These are phyloP conservation scores for Diorhabda carinulata DNA, from an alignment of 1,140 invertebrate species.

Conservation along the genomic window DNA sequence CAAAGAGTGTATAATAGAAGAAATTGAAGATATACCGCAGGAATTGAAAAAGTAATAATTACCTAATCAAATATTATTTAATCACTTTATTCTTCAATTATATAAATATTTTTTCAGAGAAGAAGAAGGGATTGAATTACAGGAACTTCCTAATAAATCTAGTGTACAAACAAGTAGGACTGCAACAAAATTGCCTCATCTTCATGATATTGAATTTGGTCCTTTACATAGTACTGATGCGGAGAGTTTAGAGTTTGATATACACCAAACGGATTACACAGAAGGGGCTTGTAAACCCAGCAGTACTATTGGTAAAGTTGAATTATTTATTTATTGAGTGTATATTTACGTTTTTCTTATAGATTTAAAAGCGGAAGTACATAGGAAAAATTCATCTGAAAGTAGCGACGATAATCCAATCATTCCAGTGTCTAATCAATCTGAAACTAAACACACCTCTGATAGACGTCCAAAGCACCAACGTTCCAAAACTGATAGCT, in stretches of 20 bases:
- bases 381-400: slow-evolving; percentile 85
- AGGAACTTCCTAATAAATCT: slow-evolving; percentile 60
- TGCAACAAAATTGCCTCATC: slow-evolving; percentile 12
- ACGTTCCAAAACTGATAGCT: slow-evolving; percentile 30
- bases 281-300: slow-evolving; percentile 46
- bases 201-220: slow-evolving; percentile 30
- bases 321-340: neutral
- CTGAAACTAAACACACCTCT: neutral
- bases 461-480: slow-evolving; percentile 25
- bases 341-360: neutral
- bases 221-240: slow-evolving; percentile 44
- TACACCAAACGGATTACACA: slow-evolving; percentile 51
- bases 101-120: slow-evolving; percentile 51
- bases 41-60: slow-evolving; percentile 30
- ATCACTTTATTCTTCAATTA: neutral
- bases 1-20: slow-evolving; percentile 76
- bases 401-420: slow-evolving; percentile 58
- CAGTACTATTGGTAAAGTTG: slow-evolving; percentile 62
- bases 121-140: slow-evolving; percentile 80
- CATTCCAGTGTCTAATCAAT: neutral
- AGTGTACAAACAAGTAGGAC: slow-evolving; percentile 8
- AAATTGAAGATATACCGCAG: slow-evolving; percentile 43
- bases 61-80: neutral
- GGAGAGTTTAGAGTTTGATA: slow-evolving; percentile 61
- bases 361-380: slow-evolving; percentile 89